Evolutionary conservation across 2,888 invertebrate species (phyloP), one percentile per base, ranked within the genome.

Genomic region (Conchocele bisecta): DNA sequence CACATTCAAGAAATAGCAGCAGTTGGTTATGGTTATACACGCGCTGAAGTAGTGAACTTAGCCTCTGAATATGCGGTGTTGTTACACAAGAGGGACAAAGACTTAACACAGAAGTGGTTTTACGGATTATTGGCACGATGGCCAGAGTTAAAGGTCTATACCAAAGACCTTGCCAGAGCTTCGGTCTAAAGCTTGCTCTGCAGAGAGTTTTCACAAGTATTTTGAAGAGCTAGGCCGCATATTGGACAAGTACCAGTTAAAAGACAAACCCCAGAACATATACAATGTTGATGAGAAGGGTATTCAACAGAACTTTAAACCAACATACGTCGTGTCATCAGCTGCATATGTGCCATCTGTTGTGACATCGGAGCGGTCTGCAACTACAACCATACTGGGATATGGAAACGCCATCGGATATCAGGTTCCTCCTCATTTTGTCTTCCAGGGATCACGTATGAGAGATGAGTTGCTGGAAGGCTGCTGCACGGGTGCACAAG

Each of bases 11-110:
- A 17, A 42, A 42, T 42, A 22, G 42, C 42, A 5, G 22, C 17
- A 20, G 42, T 42, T 42, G 42, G 42, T 5, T 42, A 42, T 42
- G 42, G 42, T 22, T 42, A 42, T 42, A 42, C 42, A 6, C 42
- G 42, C 15, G 17, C n/a, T 17, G 42, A 42, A 42, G 42, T 15
- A 20, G 42, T 42, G n/a, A 15, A 5, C 22, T 20, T 42, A 15
- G 42, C n/a, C n/a, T 42, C 7, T 42, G 42, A 42, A 22, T 42
- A 20, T 15, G 42, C 42, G 6, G 6, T 42, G 42, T 17, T 15
- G 5, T 42, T 42, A 15, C 42, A 15, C n/a, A 42, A 42, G 42
- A 15, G 42, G 22, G 42, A 42, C 22, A 22, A 42, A 15, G 42
- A 42, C 17, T 42, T 42, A 7, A 15, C 17, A 17, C 6, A 20